Base-by-base conservation (phyloP, 2,113 vertebrate genomes). In the Pachypanchax playfairii region DNA sequence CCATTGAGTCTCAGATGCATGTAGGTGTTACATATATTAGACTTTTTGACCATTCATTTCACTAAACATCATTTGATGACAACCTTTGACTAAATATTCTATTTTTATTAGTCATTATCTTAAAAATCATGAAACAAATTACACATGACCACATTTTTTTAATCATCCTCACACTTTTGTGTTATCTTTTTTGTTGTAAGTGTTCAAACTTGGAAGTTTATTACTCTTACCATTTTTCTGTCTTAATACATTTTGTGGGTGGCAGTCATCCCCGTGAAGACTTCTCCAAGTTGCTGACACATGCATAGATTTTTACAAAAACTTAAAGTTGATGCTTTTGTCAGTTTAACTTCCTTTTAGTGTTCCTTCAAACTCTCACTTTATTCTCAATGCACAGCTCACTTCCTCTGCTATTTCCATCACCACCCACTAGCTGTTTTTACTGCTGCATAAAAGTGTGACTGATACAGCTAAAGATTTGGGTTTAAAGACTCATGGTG, bases 391-490 rank as follows among this genome's bases (percentile, higher is more conserved):
- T 41, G 4, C 28, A 43, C 39, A 8, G 57, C 46, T 73, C 48
- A 43, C 69, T 77, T 76, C 69, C 73, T 80, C 33, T 73, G 64
- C 51, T 53, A 29, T 76, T 73, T 69, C 64, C 64, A 64, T 76
- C 41, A 41, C 26, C 59, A 26, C 57, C 62, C 72, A 68, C 67
- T 50, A 20, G 55, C 36, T 64, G 36, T 63, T 49, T 73, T 65
- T 41, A 43, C 28, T 50, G 25, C 49, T 51, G 53, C 59, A 2
- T 55, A 24, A 62, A 68, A 49, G 21, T 17, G 10, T 43, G 28
- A 51, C 51, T 55, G 25, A 8, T 49, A 52, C 31, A 33, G 36
- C 70, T 10, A 43, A 22, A 54, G 39, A 42, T 75, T 21, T n/a
- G n/a, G n/a, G n/a, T n/a, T 2, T 36, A 3, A 36, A 36, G 14